Evolutionary conservation across 2,113 vertebrate genomes (phyloP), one percentile per base, ranked within the genome.

Genomic region (Platycercus adscitus): DNA sequence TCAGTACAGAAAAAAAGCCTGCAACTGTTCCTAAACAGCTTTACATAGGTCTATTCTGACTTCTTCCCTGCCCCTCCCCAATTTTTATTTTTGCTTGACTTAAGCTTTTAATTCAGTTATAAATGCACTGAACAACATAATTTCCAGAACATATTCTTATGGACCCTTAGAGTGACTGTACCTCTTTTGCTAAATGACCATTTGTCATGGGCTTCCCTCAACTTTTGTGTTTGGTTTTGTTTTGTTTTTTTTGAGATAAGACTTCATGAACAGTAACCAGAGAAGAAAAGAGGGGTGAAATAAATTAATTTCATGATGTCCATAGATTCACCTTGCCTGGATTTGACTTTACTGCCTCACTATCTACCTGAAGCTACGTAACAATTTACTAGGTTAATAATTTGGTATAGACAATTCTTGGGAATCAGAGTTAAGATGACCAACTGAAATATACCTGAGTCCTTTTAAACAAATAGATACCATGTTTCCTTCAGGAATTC

Each of bases 211-310:
- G 20, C 33, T 35, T 58, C 56, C n/a, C 33, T 23, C 33, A 58
- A 35, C 14, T 35, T 58, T 24, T 58, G 33, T 24, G 33, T 58
- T 58, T 58, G 33, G 21, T 24, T 52, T 12, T 11, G 56, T 10
- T 49, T 29, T 41, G 63, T 1, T 17, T 26, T 63, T 37, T 37
- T 6, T 8, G 16, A 6, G 26, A 53, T 7, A 72, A 37, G 3
- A 19, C 7, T 23, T 46, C 13, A 39, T 66, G 11, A 56, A 4
- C 14, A 46, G 33, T 29, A 65, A 79, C 5, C 3, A 66, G 55
- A 49, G 6, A 1, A 14, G 2, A 0, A 16, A 35, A n/a, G 10
- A 15, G 12, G 21, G 11, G 6, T 15, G 2, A 2, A 3, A 25
- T 21, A 70, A 55, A 75, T 81, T 20, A 63, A 41, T 14, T 56